Percentiles rank a stretch among this genome's conserved stretches.
Conservation (phyloP, 2,797 vertebrate species). For the Hippopotamyrus pictus region DNA sequence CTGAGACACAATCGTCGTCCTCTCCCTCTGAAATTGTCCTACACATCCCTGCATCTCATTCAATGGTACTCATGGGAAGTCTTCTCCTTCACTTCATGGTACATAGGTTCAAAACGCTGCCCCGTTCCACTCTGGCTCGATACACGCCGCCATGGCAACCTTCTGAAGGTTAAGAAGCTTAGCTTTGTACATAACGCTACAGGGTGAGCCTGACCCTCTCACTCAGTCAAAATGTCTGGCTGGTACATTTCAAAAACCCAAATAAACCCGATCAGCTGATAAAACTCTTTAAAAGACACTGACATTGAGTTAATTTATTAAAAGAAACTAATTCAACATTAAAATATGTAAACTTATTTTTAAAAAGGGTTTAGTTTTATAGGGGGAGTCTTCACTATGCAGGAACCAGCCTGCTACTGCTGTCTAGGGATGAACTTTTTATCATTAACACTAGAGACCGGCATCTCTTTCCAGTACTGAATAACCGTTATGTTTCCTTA, state of each 20-base stretch:
- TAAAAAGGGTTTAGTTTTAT: constrained; percentile 48
- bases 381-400: constrained; percentile 56
- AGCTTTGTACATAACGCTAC: constrained; percentile 60
- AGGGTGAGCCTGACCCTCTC: constrained; percentile 59
- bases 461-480: constrained; percentile 27
- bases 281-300: constrained; percentile 67
- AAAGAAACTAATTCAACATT: constrained; percentile 59
- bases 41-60: not conserved
- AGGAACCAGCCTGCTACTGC: constrained; percentile 80
- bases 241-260: constrained; percentile 42
- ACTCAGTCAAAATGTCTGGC: constrained; percentile 48
- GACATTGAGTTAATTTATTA: constrained; percentile 68
- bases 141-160: constrained; percentile 46
- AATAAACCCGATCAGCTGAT: constrained; percentile 53
- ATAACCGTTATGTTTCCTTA: constrained; percentile 38
- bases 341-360: constrained; percentile 57
- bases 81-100: not conserved
- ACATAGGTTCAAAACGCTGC: not conserved
- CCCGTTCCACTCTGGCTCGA: constrained; percentile 38
- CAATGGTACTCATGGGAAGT: not conserved
- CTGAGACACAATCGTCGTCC: not conserved
- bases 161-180: constrained; percentile 52
- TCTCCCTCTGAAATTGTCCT: not conserved
- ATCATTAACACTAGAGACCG: constrained; percentile 38
- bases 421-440: constrained; percentile 45